Evolutionary conservation across 2,888 invertebrate species (phyloP).

Genomic region (Dryobotodes eremita): DNA sequence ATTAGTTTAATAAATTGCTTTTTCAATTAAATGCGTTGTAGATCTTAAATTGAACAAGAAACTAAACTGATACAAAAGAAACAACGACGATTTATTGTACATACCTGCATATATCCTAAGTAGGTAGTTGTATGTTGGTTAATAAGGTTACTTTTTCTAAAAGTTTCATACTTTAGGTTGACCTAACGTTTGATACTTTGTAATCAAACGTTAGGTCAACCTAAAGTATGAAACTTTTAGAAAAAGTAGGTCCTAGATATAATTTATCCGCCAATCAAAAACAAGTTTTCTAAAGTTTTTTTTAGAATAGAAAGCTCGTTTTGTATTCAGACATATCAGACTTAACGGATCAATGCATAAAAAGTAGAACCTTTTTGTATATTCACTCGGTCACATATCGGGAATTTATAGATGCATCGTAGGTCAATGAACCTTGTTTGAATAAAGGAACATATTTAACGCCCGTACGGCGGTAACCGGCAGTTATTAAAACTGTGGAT

Average conservation of each 20-base stretch:
- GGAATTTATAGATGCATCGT: conserved; percentile 41
- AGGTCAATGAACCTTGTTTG: conserved; percentile 59
- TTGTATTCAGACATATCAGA: conserved; percentile 13
- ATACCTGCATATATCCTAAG: conserved; percentile 18
- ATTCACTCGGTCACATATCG: conserved; percentile 31
- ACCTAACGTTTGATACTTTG: no score
- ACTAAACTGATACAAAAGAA: not conserved
- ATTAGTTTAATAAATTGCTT: not conserved
- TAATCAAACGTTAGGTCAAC: not conserved
- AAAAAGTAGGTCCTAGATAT: not conserved
- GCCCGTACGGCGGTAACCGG: conserved; percentile 43
- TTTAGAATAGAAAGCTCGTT: conserved; percentile 24
- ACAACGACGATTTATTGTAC: not conserved
- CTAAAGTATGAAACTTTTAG: no score
- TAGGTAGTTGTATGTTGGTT: not conserved
- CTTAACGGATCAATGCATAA: conserved; percentile 36
- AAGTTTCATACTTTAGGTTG: no score
- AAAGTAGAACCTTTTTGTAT: conserved; percentile 42
- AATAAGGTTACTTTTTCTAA: no score
- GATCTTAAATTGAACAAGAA: not conserved
- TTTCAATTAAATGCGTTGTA: not conserved
- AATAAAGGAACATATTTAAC: conserved; percentile 62
- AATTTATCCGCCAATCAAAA: not conserved
- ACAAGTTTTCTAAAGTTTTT: not conserved
- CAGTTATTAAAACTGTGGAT: conserved; percentile 58